Conservation (phyloP, 2,797 vertebrate genomes). For the Melopsittacus undulatus region DNA sequence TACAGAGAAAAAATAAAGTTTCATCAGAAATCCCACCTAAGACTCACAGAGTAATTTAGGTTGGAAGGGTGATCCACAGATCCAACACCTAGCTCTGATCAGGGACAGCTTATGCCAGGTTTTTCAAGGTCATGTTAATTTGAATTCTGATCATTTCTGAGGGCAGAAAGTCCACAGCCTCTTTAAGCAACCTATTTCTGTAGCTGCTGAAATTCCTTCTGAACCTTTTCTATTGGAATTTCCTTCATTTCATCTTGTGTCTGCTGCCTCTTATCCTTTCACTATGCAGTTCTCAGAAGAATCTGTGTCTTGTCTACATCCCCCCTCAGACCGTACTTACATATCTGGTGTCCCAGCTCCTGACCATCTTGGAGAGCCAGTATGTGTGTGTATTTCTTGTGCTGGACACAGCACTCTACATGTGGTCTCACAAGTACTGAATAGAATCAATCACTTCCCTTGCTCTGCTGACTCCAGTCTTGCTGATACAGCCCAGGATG, state of each 20-base stretch:
- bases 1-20: neutral
- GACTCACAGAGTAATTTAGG: neutral
- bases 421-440: neutral
- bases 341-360: neutral
- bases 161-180: neutral
- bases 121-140: neutral
- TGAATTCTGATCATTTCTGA: neutral
- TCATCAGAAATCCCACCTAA: neutral
- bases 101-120: neutral
- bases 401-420: neutral
- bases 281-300: neutral
- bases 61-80: neutral
- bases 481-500: neutral
- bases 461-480: neutral
- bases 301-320: neutral
- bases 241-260: neutral
- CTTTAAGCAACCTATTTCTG: neutral
- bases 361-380: neutral
- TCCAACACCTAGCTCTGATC: neutral
- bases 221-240: neutral
- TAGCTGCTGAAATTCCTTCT: neutral
- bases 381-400: neutral
- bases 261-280: neutral
- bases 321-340: neutral
- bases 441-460: neutral